These are phyloP conservation scores for Euclidia mi DNA, from an alignment of 2,888 invertebrate genomes.

Conservation along the genomic window DNA sequence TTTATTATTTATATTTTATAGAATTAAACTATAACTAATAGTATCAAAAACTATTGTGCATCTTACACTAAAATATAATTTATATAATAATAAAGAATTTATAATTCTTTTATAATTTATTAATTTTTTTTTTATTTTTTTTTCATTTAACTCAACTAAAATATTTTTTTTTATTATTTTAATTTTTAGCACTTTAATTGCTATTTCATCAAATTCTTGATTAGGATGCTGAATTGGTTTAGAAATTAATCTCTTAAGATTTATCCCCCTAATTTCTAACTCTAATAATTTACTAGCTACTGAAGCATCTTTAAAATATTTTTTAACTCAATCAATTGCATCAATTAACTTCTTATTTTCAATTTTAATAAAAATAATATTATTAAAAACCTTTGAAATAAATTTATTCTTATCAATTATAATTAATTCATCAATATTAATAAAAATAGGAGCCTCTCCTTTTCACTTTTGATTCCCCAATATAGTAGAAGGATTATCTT, in stretches of 20 bases:
- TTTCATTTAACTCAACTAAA: constrained; percentile 83
- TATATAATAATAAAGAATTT: constrained; percentile 52
- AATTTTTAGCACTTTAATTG: constrained; percentile 84
- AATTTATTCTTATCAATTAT: constrained; percentile 69
- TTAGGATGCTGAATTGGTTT: constrained; percentile 90
- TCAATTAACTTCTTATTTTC: constrained; percentile 88
- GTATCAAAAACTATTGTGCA: constrained; percentile 91
- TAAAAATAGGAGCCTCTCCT: constrained; percentile 90
- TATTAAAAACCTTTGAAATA: constrained; percentile 72
- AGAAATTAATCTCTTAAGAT: constrained; percentile 91
- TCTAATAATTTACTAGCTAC: constrained; percentile 83
- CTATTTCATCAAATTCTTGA: constrained; percentile 79
- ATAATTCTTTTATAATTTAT: constrained; percentile 81
- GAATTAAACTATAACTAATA: constrained; percentile 91
- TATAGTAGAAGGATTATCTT: constrained; percentile 90
- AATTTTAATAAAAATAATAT: constrained; percentile 78
- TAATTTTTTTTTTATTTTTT: constrained; percentile 89
- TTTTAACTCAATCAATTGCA: constrained; percentile 90
- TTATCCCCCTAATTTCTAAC: constrained; percentile 90
- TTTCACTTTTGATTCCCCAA: constrained; percentile 91
- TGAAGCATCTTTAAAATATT: constrained; percentile 91
- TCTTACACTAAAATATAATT: constrained; percentile 91
- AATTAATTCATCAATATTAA: constrained; percentile 80
- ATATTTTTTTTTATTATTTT: constrained; percentile 87
- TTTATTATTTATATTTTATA: constrained; percentile 91